Base-by-base conservation (phyloP, 2,888 invertebrate species). In the Reticulitermes lucifugus region DNA sequence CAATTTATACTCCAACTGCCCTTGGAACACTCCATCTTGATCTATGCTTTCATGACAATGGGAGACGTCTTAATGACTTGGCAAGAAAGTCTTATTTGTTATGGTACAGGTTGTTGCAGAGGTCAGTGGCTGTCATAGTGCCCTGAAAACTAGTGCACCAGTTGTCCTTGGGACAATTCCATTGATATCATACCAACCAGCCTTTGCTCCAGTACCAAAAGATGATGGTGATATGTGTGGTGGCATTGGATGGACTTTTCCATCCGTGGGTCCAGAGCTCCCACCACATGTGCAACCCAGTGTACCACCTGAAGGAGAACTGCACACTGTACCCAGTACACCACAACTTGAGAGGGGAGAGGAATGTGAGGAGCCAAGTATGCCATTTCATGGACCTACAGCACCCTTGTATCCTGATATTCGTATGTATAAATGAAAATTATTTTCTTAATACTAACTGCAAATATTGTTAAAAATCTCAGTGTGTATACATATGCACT, bases 161-260 rank as follows among this genome's bases (percentile, higher is more conserved):
- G 89, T 91, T 12, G 90, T 90, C 35, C 90, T 91, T 85, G 91
- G 91, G 12, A 90, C 90, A 85, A 89, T 91, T 4, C 91, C 91
- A 0, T 86, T 91, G 35, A 60, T 83, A 59, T 51, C 59, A 60
- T 41, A 85, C 83, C 83, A 79, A 41, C 22, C 75, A 35, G 71
- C 73, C 86, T 22, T 46, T 18, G 12, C 21, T 4, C 79, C 79
- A 5, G 10, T n/a, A 12, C 43, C 79, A 25, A 46, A 22, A 14
- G n/a, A 51, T 18, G 29, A 35, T 29, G 35, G 73, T 18, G 25
- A n/a, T 35, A 21, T 9, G 43, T 10, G 51, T 51, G 60, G 21
- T 75, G 43, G 43, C 9, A 6, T 43, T 75, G 75, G 75, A 14
- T 75, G 75, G 75, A 43, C 22, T 35, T 6, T 75, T 10, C 75